Base-by-base conservation (phyloP, 1,140 invertebrate genomes). In the Lepidurus arcticus region DNA sequence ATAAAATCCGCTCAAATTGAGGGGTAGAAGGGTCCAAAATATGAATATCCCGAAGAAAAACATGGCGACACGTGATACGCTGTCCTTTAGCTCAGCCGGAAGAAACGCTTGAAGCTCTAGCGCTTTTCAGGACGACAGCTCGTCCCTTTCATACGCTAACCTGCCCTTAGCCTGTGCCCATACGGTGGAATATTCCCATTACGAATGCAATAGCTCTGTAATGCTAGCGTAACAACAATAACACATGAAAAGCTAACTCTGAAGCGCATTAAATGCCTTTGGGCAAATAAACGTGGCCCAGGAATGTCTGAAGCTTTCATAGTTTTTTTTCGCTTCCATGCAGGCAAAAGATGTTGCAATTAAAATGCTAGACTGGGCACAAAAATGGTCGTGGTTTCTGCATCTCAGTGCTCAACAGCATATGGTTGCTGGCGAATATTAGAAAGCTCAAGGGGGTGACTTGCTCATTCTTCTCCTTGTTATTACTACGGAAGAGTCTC, bases 31-130 rank as follows among this genome's bases (percentile, higher is more conserved):
- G 34, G 34, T 34, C 16, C 53, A 13, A 21, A 65, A 65, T 65
- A 65, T 65, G 13, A 65, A 65, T 65, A 65, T 65, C 53, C n/a
- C 8, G 53, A 65, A 65, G 53, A 65, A 65, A 65, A 65, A 65
- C 53, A 65, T 65, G 47, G 53, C 53, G 53, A 65, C 53, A 65
- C 21, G 21, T 65, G 53, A 65, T 65, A 65, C 53, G n/a, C 16
- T 13, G 53, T 65, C 53, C 21, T 65, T 65, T 65, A 65, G 21
- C 53, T 65, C 53, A 65, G 0, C 53, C 53, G 53, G 53, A 65
- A 65, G 53, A 65, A 65, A n/a, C 53, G 53, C 53, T 65, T 65
- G 13, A 65, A 65, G 53, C 53, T 65, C 53, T 16, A 65, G 53
- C 53, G 21, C 53, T 65, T 65, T 65, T 65, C 53, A n/a, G 53